These are phyloP conservation scores for Hydrotaea diabolus DNA, from an alignment of 2,888 invertebrate species.

Conservation along the genomic window DNA sequence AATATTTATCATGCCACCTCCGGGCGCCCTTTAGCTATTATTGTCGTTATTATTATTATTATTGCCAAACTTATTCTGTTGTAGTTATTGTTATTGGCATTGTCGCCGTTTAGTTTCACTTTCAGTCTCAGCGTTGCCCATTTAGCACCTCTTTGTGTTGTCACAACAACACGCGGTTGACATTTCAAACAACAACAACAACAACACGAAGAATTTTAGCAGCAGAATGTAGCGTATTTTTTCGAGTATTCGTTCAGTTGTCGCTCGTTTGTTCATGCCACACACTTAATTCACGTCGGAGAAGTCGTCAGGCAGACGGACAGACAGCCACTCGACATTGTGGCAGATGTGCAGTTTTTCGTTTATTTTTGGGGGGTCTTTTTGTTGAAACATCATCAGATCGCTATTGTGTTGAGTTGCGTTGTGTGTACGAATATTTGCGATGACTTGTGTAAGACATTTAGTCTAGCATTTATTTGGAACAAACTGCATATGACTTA, in stretches of 20 bases:
- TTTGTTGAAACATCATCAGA: background rate
- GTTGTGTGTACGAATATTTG: no score
- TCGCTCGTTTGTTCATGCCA: background rate
- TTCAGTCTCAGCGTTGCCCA: slow-evolving; percentile 57
- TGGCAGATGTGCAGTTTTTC: slow-evolving; percentile 19
- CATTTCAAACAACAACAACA: slow-evolving; percentile 19
- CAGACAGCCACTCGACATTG: background rate
- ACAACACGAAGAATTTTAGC: no score
- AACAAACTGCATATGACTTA: slow-evolving; percentile 12
- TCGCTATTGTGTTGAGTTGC: background rate
- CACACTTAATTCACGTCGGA: no score
- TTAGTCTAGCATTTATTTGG: slow-evolving; percentile 36
- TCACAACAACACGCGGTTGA: slow-evolving; percentile 62
- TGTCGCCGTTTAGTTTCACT: background rate
- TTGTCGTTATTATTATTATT: slow-evolving; percentile 1
- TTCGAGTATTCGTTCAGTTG: background rate
- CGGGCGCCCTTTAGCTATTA: background rate
- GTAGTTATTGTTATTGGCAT: slow-evolving; percentile 9
- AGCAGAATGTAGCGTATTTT: slow-evolving; percentile 39
- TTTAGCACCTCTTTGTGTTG: slow-evolving; percentile 70
- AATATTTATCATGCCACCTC: background rate
- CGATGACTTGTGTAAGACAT: slow-evolving; percentile 36
- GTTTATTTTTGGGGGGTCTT: background rate
- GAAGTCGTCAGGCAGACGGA: background rate
- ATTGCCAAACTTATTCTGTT: slow-evolving; percentile 25